Percentiles rank a stretch among this genome's conserved stretches.
Conservation (phyloP, 1,140 invertebrate species). For the Hirudo medicinalis region DNA sequence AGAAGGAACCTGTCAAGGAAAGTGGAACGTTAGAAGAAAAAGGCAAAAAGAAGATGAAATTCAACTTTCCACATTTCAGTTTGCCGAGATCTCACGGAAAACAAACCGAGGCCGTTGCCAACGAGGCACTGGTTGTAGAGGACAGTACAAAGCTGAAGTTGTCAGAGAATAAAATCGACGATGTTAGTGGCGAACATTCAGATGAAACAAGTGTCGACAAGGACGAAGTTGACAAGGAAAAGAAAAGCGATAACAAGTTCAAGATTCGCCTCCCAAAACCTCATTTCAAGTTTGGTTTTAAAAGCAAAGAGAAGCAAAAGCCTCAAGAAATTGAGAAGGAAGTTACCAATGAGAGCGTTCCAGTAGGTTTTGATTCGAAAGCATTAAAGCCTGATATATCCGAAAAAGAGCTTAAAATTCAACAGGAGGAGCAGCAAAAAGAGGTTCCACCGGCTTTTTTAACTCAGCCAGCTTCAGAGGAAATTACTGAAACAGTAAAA, state of each 20-base stretch:
- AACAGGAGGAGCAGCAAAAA: too few relatives aligned
- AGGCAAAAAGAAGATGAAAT: background rate
- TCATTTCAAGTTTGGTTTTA: background rate
- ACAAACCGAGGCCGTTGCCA: too few relatives aligned
- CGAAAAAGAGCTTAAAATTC: too few relatives aligned
- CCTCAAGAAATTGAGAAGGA: too few relatives aligned
- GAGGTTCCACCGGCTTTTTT: too few relatives aligned
- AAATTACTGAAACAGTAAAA: background rate
- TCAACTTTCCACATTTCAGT: too few relatives aligned
- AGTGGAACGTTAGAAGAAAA: background rate
- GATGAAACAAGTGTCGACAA: background rate
- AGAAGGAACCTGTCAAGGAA: background rate
- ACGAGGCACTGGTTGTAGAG: background rate
- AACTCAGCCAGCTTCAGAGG: too few relatives aligned
- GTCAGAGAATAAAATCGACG: background rate
- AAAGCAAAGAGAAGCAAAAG: background rate
- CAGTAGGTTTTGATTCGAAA: too few relatives aligned
- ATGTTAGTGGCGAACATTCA: too few relatives aligned
- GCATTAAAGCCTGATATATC: too few relatives aligned
- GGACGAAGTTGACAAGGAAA: background rate
- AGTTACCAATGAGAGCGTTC: too few relatives aligned
- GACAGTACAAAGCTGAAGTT: background rate
- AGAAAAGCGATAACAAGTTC: background rate
- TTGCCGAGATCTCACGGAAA: too few relatives aligned
- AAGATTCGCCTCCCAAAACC: slow-evolving; percentile 5